Conservation (phyloP, 1,140 invertebrate genomes). For the Eupristina koningsbergeri region DNA sequence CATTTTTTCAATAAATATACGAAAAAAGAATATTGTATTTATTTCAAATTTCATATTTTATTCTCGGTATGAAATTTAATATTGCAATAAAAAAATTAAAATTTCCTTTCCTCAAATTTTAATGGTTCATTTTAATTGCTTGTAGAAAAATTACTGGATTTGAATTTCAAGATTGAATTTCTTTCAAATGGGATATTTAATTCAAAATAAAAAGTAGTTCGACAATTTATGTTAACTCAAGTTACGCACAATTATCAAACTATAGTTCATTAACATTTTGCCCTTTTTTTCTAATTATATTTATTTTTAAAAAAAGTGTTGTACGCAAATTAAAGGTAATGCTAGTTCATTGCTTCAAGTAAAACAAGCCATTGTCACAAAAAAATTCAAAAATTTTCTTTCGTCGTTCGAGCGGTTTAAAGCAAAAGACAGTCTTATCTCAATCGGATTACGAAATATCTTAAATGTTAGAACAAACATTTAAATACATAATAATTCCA, state of each 20-base stretch:
- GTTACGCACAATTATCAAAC: neutral
- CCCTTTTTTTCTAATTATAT: neutral
- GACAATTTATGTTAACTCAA: neutral
- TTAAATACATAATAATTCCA: neutral
- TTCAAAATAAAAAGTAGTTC: neutral
- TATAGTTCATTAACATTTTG: neutral
- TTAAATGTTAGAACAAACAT: neutral
- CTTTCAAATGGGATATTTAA: neutral
- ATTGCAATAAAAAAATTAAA: no score
- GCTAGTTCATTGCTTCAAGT: neutral
- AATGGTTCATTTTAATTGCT: no score
- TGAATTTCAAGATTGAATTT: neutral
- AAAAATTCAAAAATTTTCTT: neutral
- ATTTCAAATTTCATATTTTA: no score
- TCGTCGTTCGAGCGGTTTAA: neutral
- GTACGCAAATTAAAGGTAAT: neutral
- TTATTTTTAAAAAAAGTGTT: neutral
- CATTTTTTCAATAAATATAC: no score
- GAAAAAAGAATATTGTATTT: no score
- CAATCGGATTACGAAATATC: neutral
- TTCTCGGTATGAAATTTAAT: no score
- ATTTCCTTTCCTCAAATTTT: no score
- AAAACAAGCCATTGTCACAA: neutral
- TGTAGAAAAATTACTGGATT: neutral
- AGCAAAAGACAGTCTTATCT: neutral